Percentiles rank a stretch among this genome's conserved stretches.
These are phyloP conservation scores for Myotis vivesi DNA, from an alignment of 2,797 vertebrate genomes.

Conservation along the genomic window DNA sequence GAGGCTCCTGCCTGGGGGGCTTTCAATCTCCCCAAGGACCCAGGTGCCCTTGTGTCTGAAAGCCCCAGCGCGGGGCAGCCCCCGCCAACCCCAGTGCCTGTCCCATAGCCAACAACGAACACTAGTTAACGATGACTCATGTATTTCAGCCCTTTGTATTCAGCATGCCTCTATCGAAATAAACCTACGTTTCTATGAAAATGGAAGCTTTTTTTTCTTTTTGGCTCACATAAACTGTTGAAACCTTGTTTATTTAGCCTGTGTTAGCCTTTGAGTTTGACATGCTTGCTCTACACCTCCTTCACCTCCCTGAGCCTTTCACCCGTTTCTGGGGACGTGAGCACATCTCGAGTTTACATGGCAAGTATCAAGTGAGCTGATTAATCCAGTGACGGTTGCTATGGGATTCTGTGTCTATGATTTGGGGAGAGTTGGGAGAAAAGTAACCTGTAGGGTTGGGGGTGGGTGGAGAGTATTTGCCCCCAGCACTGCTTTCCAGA, in stretches of 20 bases:
- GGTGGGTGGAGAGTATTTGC: neutral
- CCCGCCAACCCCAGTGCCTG: too few relatives aligned
- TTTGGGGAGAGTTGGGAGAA: neutral
- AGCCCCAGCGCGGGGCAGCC: neutral
- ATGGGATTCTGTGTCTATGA: neutral
- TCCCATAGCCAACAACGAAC: neutral
- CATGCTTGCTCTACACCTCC: too few relatives aligned
- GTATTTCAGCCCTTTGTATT: too few relatives aligned
- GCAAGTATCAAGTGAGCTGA: neutral
- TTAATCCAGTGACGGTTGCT: neutral
- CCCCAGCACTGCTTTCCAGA: neutral
- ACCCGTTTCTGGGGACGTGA: neutral
- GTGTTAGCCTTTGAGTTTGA: too few relatives aligned
- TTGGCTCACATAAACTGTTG: too few relatives aligned
- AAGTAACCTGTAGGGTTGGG: neutral
- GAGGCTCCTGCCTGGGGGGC: neutral
- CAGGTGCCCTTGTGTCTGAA: neutral
- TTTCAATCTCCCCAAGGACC: neutral
- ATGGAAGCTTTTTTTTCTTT: too few relatives aligned
- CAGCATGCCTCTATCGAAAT: too few relatives aligned
- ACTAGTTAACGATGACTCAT: too few relatives aligned
- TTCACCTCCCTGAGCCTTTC: neutral
- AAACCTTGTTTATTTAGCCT: too few relatives aligned
- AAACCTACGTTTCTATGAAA: too few relatives aligned
- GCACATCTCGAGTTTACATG: neutral